Evolutionary conservation across 2,888 invertebrate genomes (phyloP).

Genomic region (Trichopria drosophilae): DNA sequence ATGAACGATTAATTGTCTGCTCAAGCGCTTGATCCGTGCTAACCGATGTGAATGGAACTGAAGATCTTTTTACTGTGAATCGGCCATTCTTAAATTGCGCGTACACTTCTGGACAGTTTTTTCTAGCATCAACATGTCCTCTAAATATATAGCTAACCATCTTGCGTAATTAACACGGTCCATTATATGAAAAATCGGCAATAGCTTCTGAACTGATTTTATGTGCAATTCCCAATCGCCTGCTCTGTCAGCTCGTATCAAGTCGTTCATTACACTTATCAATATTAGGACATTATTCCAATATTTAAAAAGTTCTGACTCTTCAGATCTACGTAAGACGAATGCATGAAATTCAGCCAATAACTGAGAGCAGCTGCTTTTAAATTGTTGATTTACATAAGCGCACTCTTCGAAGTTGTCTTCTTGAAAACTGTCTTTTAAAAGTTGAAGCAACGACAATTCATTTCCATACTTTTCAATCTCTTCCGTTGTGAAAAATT

Average conservation of each 20-base stretch:
- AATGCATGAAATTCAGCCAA: conserved; percentile 6
- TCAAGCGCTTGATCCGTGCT: conserved; percentile 16
- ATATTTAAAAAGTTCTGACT: conserved; percentile 7
- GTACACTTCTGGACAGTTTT: neutral
- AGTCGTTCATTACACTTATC: neutral
- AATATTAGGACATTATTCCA: conserved; percentile 9
- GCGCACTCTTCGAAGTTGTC: neutral
- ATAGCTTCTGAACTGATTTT: conserved; percentile 3
- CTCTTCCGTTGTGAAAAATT: neutral
- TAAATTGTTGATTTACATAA: neutral
- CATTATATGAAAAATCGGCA: conserved; percentile 14
- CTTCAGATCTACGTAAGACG: neutral
- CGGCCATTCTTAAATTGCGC: neutral
- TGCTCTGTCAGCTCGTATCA: conserved; percentile 8
- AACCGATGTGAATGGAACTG: conserved; percentile 8
- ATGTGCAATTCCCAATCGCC: conserved; percentile 9
- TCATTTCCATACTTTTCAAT: neutral
- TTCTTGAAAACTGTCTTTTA: conserved; percentile 1
- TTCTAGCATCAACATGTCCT: conserved; percentile 8
- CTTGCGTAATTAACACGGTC: conserved; percentile 20
- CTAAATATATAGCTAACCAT: conserved; percentile 11
- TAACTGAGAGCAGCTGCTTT: neutral
- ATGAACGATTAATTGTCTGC: conserved; percentile 12
- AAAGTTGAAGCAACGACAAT: neutral
- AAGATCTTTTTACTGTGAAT: conserved; percentile 7